phyloP scores from a whole-genome alignment of 2,113 vertebrate genomes.

The Notothenia coriiceps region DNA sequence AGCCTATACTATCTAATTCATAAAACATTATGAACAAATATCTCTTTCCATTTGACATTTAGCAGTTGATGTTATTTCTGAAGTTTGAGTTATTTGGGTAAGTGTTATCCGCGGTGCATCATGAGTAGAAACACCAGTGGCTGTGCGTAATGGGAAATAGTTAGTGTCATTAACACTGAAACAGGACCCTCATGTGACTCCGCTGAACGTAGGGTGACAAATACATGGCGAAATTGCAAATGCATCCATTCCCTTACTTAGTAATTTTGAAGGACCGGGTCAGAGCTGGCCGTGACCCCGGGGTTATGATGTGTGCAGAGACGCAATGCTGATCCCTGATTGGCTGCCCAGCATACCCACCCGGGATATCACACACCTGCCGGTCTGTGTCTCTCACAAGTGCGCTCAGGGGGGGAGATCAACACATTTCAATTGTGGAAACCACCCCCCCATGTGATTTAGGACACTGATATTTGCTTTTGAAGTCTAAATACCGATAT shows the following conservation, averaged over 20 bases:
- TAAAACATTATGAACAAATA: too few relatives aligned
- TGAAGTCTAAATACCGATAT: too few relatives aligned
- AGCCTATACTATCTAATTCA: too few relatives aligned
- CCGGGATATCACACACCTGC: slow-evolving; percentile 75
- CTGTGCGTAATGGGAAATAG: slow-evolving; percentile 56
- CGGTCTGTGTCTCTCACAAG: slow-evolving; percentile 70
- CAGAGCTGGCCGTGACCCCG: slow-evolving; percentile 10
- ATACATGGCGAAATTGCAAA: slow-evolving; percentile 34
- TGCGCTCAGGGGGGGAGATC: slow-evolving; percentile 27
- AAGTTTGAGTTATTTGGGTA: background rate
- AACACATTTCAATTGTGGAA: slow-evolving; percentile 50
- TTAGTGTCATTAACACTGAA: slow-evolving; percentile 53
- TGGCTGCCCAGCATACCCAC: slow-evolving; percentile 41
- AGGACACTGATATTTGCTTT: too few relatives aligned
- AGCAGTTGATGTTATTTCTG: background rate
- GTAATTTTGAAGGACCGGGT: slow-evolving; percentile 54
- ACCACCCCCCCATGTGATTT: background rate
- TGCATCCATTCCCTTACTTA: slow-evolving; percentile 37
- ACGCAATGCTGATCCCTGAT: slow-evolving; percentile 15
- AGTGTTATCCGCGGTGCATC: background rate
- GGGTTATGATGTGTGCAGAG: slow-evolving; percentile 30
- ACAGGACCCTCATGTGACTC: slow-evolving; percentile 46
- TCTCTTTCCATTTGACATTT: background rate
- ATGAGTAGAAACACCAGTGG: slow-evolving; percentile 13
- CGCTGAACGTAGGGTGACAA: slow-evolving; percentile 37